phyloP scores from a whole-genome alignment of 2,888 invertebrate genomes.

The Cerceris rybyensis region DNA sequence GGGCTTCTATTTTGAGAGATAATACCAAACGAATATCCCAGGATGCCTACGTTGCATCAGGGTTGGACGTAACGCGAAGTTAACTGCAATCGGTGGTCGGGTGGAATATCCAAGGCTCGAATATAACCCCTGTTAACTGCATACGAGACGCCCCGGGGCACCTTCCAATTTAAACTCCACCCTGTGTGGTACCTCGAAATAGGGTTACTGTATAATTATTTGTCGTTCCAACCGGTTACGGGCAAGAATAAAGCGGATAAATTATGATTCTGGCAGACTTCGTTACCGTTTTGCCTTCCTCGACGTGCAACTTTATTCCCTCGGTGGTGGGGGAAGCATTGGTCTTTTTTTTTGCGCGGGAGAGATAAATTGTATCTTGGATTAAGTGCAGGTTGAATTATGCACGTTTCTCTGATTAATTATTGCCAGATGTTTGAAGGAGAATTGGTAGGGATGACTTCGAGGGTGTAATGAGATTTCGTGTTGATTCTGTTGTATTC shows the following conservation, averaged over 20 bases:
- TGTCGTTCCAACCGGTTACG: conserved; percentile 28
- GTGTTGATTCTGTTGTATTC: no score
- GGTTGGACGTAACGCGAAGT: conserved; percentile 39
- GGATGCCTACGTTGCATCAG: conserved; percentile 39
- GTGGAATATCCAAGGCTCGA: conserved; percentile 45
- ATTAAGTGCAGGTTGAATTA: not conserved
- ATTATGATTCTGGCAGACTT: conserved; percentile 18
- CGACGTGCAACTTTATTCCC: conserved; percentile 3
- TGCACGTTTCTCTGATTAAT: not conserved
- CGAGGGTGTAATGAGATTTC: no score
- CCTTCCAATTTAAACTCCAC: conserved; percentile 59
- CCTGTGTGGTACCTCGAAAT: conserved; percentile 37
- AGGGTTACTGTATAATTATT: conserved; percentile 56
- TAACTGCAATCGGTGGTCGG: conserved; percentile 53
- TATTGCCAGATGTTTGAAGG: no score
- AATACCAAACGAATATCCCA: conserved; percentile 41
- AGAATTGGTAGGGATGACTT: no score
- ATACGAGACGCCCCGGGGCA: conserved; percentile 56
- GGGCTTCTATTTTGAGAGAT: conserved; percentile 25
- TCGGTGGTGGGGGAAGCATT: not conserved
- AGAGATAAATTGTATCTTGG: not conserved
- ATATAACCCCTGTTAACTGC: conserved; percentile 53
- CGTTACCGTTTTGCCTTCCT: conserved; percentile 1
- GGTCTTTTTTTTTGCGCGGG: not conserved
- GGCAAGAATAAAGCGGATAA: conserved; percentile 32